Conservation (phyloP, 2,888 invertebrate genomes). For the Galerucella pusilla region DNA sequence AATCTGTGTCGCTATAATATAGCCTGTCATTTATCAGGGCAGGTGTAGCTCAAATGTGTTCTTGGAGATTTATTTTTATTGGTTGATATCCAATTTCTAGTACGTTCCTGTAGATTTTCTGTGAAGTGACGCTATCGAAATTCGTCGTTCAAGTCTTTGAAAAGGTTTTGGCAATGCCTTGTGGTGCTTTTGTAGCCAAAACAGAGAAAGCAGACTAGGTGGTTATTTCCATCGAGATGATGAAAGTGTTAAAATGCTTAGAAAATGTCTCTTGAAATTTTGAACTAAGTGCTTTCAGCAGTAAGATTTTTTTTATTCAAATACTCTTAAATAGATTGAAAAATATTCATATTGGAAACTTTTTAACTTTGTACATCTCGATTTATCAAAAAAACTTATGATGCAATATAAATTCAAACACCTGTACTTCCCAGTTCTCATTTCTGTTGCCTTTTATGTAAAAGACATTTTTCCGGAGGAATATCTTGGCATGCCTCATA, state of each 20-base stretch:
- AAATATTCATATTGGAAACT: no score
- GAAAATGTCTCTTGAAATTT: slow-evolving; percentile 56
- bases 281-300: slow-evolving; percentile 51
- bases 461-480: background rate
- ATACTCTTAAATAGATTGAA: background rate
- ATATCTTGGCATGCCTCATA: slow-evolving; percentile 16
- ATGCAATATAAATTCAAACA: background rate
- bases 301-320: slow-evolving; percentile 26
- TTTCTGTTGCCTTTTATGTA: background rate
- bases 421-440: background rate
- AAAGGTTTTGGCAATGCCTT: slow-evolving; percentile 8
- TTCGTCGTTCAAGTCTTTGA: slow-evolving; percentile 1
- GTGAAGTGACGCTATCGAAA: background rate
- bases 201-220: background rate
- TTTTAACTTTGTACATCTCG: background rate
- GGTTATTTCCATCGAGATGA: background rate
- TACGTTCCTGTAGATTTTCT: background rate
- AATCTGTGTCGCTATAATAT: slow-evolving; percentile 52
- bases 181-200: slow-evolving; percentile 21
- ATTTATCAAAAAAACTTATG: background rate
- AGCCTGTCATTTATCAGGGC: slow-evolving; percentile 11
- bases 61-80: background rate
- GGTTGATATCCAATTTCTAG: background rate
- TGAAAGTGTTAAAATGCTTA: slow-evolving; percentile 23
- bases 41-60: background rate